Evolutionary conservation across 1,140 invertebrate species (phyloP).

Genomic region (Uloborus diversus): DNA sequence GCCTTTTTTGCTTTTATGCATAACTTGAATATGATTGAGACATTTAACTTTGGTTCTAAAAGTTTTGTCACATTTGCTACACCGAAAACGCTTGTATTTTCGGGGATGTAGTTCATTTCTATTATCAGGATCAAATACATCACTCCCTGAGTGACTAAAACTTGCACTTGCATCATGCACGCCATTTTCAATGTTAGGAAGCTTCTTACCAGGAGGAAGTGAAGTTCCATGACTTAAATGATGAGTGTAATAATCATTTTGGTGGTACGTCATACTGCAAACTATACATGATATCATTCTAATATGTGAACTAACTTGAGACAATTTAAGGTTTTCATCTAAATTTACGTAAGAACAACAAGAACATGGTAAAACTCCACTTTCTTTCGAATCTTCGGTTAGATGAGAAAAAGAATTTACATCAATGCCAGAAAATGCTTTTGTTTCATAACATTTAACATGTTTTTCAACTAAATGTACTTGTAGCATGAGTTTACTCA

Average conservation of each 20-base stretch:
- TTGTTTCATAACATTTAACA: slow-evolving; percentile 59
- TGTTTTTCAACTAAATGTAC: slow-evolving; percentile 71
- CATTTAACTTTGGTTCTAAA: slow-evolving; percentile 65
- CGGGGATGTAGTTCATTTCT: not conserved
- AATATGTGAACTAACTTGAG: not conserved
- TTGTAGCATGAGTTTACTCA: slow-evolving; percentile 68
- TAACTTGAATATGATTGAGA: slow-evolving; percentile 64
- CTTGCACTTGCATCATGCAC: slow-evolving; percentile 5
- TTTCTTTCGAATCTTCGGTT: slow-evolving; percentile 14
- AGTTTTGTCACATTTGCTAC: slow-evolving; percentile 67
- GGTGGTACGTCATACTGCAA: slow-evolving; percentile 40
- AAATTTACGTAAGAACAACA: slow-evolving; percentile 50
- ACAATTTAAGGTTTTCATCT: slow-evolving; percentile 13
- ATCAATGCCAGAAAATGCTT: not conserved
- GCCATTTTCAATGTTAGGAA: slow-evolving; percentile 28
- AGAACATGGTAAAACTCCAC: slow-evolving; percentile 37
- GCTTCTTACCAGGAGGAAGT: not conserved
- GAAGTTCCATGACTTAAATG: slow-evolving; percentile 35
- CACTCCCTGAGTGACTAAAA: slow-evolving; percentile 15
- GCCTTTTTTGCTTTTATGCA: slow-evolving; percentile 61
- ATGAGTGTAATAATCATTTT: slow-evolving; percentile 44
- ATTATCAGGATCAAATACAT: slow-evolving; percentile 1
- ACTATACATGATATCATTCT: slow-evolving; percentile 29
- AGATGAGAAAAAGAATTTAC: slow-evolving; percentile 9
- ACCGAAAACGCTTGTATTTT: slow-evolving; percentile 64